Conservation (phyloP, 2,113 vertebrate genomes). For the Aplodontia rufa region DNA sequence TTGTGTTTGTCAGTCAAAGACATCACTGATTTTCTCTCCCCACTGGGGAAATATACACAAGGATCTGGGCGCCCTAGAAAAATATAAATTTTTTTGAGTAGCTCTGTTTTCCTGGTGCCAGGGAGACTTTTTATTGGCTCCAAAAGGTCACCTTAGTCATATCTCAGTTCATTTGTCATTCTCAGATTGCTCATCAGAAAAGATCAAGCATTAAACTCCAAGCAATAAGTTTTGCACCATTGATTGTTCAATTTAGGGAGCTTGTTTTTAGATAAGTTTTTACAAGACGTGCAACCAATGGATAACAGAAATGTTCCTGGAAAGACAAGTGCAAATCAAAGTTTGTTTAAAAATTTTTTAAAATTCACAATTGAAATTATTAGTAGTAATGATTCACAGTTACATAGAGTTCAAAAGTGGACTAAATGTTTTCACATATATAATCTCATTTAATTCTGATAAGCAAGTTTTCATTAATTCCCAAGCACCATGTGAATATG, state of each 20-base stretch:
- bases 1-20: constrained; percentile 1
- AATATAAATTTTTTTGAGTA: constrained; percentile 20
- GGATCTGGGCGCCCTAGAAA: neutral
- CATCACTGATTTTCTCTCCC: constrained; percentile 9
- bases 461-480: neutral
- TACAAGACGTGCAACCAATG: neutral
- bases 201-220: neutral
- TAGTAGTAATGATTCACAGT: neutral
- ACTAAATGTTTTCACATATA: constrained; percentile 3
- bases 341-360: neutral
- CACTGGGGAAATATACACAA: neutral
- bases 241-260: neutral
- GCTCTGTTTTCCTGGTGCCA: neutral
- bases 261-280: neutral
- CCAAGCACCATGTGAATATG: neutral
- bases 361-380: neutral
- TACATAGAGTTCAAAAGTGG: neutral
- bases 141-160: neutral
- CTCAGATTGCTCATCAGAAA: neutral
- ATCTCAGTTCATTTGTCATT: constrained; percentile 18
- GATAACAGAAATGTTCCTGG: neutral
- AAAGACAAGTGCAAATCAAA: neutral
- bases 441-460: constrained; percentile 5
- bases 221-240: neutral
- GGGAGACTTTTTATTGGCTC: neutral